phyloP scores from a whole-genome alignment of 1,140 invertebrate species.

The Diorhabda carinulata region DNA sequence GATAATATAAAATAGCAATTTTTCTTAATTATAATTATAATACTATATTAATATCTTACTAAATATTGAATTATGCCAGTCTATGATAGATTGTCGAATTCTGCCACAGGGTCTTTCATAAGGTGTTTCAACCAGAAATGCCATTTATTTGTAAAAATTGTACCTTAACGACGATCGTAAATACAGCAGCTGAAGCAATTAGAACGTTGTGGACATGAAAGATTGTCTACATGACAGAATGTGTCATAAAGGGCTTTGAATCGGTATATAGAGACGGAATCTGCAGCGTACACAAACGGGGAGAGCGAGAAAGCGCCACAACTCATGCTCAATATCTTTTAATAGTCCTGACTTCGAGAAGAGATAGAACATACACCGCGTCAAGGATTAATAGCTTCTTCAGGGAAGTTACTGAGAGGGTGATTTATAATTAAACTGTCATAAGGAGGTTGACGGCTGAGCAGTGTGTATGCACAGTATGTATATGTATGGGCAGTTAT shows the following conservation, averaged over 20 bases:
- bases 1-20: not conserved
- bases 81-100: too few relatives aligned
- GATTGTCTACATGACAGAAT: not conserved
- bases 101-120: not conserved
- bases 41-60: too few relatives aligned
- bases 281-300: not conserved
- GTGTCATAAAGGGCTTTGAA: not conserved
- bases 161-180: too few relatives aligned
- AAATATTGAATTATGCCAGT: too few relatives aligned
- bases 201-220: too few relatives aligned
- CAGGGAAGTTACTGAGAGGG: conserved; percentile 4
- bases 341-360: not conserved
- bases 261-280: not conserved
- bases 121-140: not conserved
- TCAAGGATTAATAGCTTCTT: conserved; percentile 5
- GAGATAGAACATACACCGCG: not conserved
- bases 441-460: not conserved
- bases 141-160: not conserved
- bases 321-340: not conserved
- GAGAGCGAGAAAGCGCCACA: not conserved
- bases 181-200: too few relatives aligned
- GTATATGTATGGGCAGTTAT: not conserved
- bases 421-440: not conserved
- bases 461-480: not conserved
- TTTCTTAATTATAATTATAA: too few relatives aligned